Base-by-base conservation (phyloP, 2,888 invertebrate species). In the Saturnia pavonia region DNA sequence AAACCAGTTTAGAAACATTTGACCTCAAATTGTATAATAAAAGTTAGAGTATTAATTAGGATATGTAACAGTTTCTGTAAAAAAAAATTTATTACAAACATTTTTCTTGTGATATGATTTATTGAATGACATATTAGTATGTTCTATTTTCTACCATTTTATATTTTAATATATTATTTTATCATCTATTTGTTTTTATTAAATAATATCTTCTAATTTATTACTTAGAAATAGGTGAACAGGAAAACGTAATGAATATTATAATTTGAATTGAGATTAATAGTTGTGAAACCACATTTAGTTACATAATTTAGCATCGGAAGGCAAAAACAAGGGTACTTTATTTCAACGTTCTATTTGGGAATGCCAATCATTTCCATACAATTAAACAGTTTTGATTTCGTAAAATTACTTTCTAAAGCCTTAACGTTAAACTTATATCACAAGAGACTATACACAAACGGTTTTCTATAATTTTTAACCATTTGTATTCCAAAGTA, bases 401-500 rank as follows among this genome's bases (percentile, higher is more conserved):
- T 82, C 81, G 78, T 78, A 82, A 83, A 82, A 78, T 80, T 74
- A 74, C 86, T 86, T 86, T 86, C 85, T 85, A 85, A 40, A 82
- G 73, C 79, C 80, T 70, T 83, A 65, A 77, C 78, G 76, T 79
- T 80, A 75, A 70, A 66, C 54, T 70, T 70, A 67, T 70, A 70
- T 68, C 68, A 70, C 42, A 54, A 12, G 45, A 19, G 45, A 22
- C 54, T 48, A 43, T 45, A 60, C 54, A 67, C 42, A 45, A 68
- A 68, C 57, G 67, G 57, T 70, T 70, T 70, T 67, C 70, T 70
- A 70, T 70, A 60, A 70, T 70, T 81, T 83, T 76, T 76, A 70
- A 80, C 78, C 80, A 88, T 91, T 90, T 90, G 90, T 90, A 91
- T 90, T 83, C 90, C 69, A 45, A 77, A 75, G 82, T 77, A 82